Conservation (phyloP, 2,113 vertebrate species). For the Tor tambroides region DNA sequence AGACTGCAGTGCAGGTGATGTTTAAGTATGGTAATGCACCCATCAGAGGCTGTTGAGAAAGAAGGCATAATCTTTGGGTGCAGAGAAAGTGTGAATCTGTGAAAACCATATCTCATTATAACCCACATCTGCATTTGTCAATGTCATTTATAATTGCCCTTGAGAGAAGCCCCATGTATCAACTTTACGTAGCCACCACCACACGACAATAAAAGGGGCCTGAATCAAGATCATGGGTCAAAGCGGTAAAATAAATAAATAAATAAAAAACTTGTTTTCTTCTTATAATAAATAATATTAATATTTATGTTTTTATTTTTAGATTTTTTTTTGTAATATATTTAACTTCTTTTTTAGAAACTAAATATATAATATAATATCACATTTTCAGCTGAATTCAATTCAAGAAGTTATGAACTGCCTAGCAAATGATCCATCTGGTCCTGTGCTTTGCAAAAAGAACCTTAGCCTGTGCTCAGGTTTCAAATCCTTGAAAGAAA, state of each 20-base stretch:
- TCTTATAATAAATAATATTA: not conserved
- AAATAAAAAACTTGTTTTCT: too few relatives aligned
- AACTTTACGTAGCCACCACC: constrained; percentile 51
- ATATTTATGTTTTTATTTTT: not conserved
- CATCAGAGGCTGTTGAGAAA: constrained; percentile 70
- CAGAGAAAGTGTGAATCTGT: constrained; percentile 58
- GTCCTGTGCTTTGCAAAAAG: not conserved
- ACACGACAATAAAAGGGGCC: not conserved
- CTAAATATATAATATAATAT: not conserved
- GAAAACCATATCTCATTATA: constrained; percentile 70
- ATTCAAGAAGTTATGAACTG: not conserved
- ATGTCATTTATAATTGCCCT: constrained; percentile 65
- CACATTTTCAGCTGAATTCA: not conserved
- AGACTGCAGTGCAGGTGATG: constrained; percentile 64
- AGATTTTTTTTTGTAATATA: not conserved
- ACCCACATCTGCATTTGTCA: constrained; percentile 57
- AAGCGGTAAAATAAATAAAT: too few relatives aligned
- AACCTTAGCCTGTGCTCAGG: not conserved
- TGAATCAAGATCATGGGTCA: not conserved
- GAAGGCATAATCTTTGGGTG: constrained; percentile 68
- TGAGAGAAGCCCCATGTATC: constrained; percentile 53
- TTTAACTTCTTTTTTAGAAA: not conserved
- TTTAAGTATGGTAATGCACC: constrained; percentile 80
- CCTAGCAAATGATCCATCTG: not conserved
- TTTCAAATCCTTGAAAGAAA: not conserved